Percentiles rank a stretch among this genome's conserved stretches.
Conservation (phyloP, 2,113 vertebrate species). For the Acrocephalus arundinaceus region DNA sequence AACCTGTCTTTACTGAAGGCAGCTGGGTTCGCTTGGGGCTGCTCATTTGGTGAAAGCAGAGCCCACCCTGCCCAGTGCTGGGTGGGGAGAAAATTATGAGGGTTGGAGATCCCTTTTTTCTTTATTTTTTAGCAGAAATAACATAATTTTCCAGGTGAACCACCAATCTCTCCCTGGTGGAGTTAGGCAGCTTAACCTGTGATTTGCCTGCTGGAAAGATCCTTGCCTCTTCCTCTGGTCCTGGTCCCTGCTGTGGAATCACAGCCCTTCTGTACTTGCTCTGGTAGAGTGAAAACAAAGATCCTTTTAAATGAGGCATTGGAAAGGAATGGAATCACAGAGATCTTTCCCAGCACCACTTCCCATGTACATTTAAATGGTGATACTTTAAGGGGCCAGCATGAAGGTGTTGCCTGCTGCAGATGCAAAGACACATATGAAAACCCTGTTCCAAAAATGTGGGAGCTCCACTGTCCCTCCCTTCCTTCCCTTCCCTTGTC, state of each 20-base stretch:
- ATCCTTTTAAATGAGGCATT: background rate
- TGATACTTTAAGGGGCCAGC: background rate
- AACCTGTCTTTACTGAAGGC: background rate
- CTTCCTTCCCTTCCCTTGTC: background rate
- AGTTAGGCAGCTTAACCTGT: background rate
- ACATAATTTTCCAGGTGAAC: background rate
- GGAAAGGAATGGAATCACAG: background rate
- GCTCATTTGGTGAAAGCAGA: background rate
- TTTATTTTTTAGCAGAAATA: background rate
- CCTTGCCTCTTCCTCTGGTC: background rate
- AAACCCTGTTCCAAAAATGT: background rate
- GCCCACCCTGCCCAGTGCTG: background rate
- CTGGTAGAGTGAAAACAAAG: background rate
- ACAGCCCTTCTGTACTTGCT: background rate
- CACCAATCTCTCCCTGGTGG: background rate
- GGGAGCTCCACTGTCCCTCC: background rate
- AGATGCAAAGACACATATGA: background rate
- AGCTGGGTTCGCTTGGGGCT: background rate
- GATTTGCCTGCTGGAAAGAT: background rate
- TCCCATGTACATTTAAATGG: accelerated
- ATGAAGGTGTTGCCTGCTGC: background rate
- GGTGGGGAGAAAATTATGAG: background rate
- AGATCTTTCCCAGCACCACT: background rate
- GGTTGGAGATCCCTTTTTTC: background rate
- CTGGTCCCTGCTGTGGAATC: background rate